phyloP scores from a whole-genome alignment of 2,113 vertebrate genomes.

The Burhinus bistriatus region DNA sequence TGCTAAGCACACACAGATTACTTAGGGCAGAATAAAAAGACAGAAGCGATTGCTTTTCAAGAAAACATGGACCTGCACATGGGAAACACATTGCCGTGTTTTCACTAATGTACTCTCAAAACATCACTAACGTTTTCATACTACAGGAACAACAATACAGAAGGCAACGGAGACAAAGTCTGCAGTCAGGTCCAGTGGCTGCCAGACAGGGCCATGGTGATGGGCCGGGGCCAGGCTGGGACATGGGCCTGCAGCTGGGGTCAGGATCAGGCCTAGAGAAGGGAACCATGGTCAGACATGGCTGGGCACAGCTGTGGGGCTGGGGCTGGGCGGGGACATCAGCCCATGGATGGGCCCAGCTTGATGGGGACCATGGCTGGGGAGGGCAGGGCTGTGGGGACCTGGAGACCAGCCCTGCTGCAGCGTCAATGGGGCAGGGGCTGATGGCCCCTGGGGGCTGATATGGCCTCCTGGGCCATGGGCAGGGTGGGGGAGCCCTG shows the following conservation, averaged over 20 bases:
- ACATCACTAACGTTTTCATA: neutral
- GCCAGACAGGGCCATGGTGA: neutral
- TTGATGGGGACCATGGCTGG: neutral
- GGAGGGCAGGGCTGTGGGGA: neutral
- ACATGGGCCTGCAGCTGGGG: neutral
- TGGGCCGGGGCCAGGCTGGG: too few relatives aligned
- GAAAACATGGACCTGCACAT: neutral
- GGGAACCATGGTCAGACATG: neutral
- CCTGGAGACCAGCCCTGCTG: neutral
- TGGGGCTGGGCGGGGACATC: neutral
- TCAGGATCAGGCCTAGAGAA: neutral
- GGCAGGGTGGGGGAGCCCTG: neutral
- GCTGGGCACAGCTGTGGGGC: neutral
- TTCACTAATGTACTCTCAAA: neutral
- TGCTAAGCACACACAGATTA: neutral
- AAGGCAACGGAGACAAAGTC: neutral
- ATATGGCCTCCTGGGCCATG: neutral
- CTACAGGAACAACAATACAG: neutral
- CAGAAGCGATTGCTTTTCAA: neutral
- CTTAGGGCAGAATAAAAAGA: neutral
- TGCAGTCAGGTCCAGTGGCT: too few relatives aligned
- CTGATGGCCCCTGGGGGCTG: neutral
- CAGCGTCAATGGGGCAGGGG: rapidly evolving
- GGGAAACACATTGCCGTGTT: neutral
- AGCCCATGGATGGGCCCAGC: neutral